Percentiles rank a stretch among this genome's conserved stretches.
Conservation (phyloP, 2,113 vertebrate species). For the Thalassarche chlororhynchos region DNA sequence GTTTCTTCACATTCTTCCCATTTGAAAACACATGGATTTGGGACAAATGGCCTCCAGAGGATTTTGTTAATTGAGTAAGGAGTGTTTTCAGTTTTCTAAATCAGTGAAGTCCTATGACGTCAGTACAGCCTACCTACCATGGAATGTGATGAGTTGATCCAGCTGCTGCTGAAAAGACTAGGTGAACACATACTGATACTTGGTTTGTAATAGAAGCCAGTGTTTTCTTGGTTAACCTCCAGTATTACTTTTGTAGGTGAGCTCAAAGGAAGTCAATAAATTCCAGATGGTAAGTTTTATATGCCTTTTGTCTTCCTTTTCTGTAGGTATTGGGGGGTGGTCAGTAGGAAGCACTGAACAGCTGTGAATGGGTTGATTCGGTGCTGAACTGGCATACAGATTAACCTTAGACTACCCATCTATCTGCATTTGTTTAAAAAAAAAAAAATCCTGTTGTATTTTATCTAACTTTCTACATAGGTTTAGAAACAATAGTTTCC, state of each 20-base stretch:
- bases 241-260: slow-evolving; percentile 81
- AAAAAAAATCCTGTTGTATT: neutral
- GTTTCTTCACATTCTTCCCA: neutral
- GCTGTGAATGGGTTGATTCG: neutral
- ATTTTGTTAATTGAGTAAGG: neutral
- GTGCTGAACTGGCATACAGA: neutral
- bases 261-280: slow-evolving; percentile 98
- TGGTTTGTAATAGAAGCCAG: neutral
- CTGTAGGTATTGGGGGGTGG: neutral
- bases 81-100: neutral
- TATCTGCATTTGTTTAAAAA: neutral
- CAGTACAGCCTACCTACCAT: neutral
- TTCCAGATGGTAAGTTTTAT: slow-evolving; percentile 95
- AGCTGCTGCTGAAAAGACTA: neutral
- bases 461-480: neutral
- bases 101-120: neutral
- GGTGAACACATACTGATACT: neutral
- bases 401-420: neutral
- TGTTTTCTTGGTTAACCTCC: neutral
- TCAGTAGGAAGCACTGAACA: neutral
- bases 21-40: neutral
- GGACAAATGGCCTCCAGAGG: neutral
- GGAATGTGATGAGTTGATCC: neutral
- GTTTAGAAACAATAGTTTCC: neutral
- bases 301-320: neutral